phyloP scores from a whole-genome alignment of 2,797 vertebrate species.

The Meriones psammophilus region DNA sequence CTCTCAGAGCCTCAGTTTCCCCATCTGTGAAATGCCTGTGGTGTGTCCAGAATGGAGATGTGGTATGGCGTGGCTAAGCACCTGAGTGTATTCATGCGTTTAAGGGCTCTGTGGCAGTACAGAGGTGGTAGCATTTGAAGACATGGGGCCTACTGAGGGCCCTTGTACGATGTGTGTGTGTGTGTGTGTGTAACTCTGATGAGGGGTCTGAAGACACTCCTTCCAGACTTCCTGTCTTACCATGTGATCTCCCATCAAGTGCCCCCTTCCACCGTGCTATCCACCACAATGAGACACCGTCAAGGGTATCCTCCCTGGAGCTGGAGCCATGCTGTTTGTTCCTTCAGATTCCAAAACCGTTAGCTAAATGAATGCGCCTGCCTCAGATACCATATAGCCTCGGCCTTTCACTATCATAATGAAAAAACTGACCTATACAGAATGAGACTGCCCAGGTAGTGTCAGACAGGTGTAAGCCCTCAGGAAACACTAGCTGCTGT shows the following conservation, averaged over 20 bases:
- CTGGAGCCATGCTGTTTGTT: background rate
- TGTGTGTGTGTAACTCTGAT: background rate
- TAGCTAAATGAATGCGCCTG: background rate
- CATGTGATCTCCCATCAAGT: background rate
- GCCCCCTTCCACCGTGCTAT: too few species aligned
- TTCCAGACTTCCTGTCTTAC: background rate
- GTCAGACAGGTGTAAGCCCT: background rate
- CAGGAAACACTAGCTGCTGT: background rate
- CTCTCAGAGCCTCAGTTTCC: background rate
- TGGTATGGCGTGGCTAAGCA: background rate
- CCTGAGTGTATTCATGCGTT: background rate
- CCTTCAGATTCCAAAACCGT: background rate
- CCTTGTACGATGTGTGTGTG: background rate
- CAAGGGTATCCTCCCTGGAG: background rate
- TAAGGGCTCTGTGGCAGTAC: background rate
- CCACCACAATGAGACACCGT: too few species aligned
- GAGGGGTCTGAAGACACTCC: background rate
- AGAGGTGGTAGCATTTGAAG: background rate
- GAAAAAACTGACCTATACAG: too few species aligned
- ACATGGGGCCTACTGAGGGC: too few species aligned
- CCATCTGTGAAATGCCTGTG: background rate
- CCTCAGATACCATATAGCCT: background rate
- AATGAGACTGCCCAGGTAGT: background rate
- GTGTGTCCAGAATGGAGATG: background rate
- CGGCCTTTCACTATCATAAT: too few species aligned